phyloP scores from a whole-genome alignment of 1,140 invertebrate species.

The Aphaenogaster ashmeadi region DNA sequence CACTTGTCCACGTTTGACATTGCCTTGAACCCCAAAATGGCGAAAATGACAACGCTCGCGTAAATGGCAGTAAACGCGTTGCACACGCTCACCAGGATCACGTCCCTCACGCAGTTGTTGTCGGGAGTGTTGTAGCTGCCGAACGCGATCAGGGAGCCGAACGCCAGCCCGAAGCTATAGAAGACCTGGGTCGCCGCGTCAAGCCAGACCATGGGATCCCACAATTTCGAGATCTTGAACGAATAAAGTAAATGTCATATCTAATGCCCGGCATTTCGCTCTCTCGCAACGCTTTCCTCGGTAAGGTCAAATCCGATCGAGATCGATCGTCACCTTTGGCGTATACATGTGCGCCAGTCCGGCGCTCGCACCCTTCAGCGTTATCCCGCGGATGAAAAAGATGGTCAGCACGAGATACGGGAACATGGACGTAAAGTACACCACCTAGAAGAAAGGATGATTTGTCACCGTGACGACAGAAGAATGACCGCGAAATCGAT shows the following conservation, averaged over 20 bases:
- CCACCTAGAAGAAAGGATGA: slow-evolving; percentile 90
- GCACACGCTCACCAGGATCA: slow-evolving; percentile 95
- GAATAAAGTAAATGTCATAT: slow-evolving; percentile 24
- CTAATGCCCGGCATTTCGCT: slow-evolving; percentile 65
- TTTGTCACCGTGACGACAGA: background rate
- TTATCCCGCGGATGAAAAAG: slow-evolving; percentile 97
- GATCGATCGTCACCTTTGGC: slow-evolving; percentile 91
- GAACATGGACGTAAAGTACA: slow-evolving; percentile 98
- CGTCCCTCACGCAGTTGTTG: slow-evolving; percentile 96
- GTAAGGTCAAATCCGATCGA: background rate
- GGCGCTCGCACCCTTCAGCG: slow-evolving; percentile 94
- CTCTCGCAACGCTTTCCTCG: background rate
- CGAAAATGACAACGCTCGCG: slow-evolving; percentile 96
- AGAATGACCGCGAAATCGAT: background rate
- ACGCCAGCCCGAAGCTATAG: slow-evolving; percentile 97
- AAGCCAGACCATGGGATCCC: slow-evolving; percentile 95
- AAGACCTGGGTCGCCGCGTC: slow-evolving; percentile 98
- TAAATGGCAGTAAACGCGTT: slow-evolving; percentile 98
- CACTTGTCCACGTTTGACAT: slow-evolving; percentile 93
- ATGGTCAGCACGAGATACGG: slow-evolving; percentile 98
- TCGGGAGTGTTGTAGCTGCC: slow-evolving; percentile 96
- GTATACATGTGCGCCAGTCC: slow-evolving; percentile 97
- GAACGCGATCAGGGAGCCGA: slow-evolving; percentile 96
- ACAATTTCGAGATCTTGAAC: slow-evolving; percentile 91
- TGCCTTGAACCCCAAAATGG: slow-evolving; percentile 96